Base-by-base conservation (phyloP, 2,888 invertebrate genomes). In the Drosophila anomelani region DNA sequence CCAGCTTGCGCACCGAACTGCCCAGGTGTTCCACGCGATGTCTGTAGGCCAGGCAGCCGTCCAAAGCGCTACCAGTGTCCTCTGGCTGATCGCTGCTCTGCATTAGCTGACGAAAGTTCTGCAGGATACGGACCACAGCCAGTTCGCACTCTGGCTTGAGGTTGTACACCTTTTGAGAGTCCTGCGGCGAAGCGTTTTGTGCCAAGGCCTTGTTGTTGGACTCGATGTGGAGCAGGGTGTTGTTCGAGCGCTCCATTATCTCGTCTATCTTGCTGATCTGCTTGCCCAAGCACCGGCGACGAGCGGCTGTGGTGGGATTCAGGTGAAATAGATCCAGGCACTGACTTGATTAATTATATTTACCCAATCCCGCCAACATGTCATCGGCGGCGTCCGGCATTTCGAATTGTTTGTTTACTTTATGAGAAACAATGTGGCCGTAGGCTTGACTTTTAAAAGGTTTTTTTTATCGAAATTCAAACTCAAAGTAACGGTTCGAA, bases 201-300 rank as follows among this genome's bases (percentile, higher is more conserved):
- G 77, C 72, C 15, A 78, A 75, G 1, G 49, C 58, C 46, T 83
- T 78, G 68, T 64, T 29, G 49, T 54, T 60, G 56, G 82, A 71
- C 60, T 92, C 92, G 26, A 92, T 80, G 54, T 91, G 89, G 20
- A 92, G 68, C 7, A 92, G 76, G 1, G 88, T 87, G 55, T 84
- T 90, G 58, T 92, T 92, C 0, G 91, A 90, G 36, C 90, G 91
- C 4, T 92, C 91, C 57, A 88, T 61, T 1, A 92, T 85, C 44
- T 92, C 91, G 0, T 79, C 67, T 2, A 92, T 89, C 17, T 77
- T 77, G 13, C 36, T 62, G 1, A 79, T 67, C 55, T 92, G 92
- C 0, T 49, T 53, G 17, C 59, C 57, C 78, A 89, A 83, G 0
- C 81, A 77, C 26, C 76, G 66, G 2, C 81, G 85, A 13, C 78